A percentile compares a stretch with the other conserved stretches of the same genome.
Conservation (phyloP, 2,888 invertebrate genomes). For the Brachypterus glaber region DNA sequence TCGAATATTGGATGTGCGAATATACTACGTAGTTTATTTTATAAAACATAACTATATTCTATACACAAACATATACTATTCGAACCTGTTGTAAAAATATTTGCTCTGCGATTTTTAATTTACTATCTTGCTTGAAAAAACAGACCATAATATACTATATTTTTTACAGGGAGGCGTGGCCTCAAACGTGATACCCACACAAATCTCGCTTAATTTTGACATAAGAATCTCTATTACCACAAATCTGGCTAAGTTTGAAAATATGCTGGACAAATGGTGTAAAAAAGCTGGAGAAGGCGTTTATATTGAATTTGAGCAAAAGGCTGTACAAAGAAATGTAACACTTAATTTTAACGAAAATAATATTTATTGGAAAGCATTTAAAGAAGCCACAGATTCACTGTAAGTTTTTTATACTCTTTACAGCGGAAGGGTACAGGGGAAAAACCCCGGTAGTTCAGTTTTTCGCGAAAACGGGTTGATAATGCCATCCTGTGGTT, state of each 20-base stretch:
- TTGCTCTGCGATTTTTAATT: too few species aligned
- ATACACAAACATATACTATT: too few species aligned
- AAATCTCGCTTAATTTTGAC: conserved; percentile 63
- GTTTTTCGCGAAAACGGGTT: too few species aligned
- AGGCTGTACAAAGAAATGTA: conserved; percentile 43
- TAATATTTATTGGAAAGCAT: conserved; percentile 51
- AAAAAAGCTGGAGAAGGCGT: conserved; percentile 50
- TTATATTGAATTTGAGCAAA: conserved; percentile 43
- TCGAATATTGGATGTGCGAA: too few species aligned
- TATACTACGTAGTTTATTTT: too few species aligned
- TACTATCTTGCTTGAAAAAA: too few species aligned
- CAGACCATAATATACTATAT: too few species aligned
- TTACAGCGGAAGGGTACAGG: too few species aligned
- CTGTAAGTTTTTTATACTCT: conserved; percentile 29
- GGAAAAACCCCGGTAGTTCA: too few species aligned
- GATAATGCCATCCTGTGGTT: too few species aligned
- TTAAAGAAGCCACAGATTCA: conserved; percentile 41
- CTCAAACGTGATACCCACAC: conserved; percentile 78
- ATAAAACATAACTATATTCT: too few species aligned
- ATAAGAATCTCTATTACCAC: conserved; percentile 56
- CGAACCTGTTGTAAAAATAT: too few species aligned
- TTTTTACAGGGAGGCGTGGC: conserved; percentile 65
- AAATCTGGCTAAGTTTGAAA: conserved; percentile 50
- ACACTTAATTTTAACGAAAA: conserved; percentile 43
- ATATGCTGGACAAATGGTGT: conserved; percentile 34